Conservation (phyloP, 2,113 vertebrate species). For the Psephotus haematonotus region DNA sequence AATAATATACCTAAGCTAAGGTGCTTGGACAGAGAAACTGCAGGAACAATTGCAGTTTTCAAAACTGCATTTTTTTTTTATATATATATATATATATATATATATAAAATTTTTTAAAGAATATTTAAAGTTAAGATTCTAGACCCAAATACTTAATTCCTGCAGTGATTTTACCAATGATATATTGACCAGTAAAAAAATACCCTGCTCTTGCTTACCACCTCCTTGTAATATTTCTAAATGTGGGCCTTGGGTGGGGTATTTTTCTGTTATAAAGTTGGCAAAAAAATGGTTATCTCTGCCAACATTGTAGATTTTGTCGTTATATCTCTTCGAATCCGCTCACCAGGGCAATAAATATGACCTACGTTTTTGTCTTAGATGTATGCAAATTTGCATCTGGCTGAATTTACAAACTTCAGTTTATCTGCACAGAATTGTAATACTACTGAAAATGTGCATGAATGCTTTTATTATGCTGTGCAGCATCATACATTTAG, state of each 20-base stretch:
- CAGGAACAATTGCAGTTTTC: background rate
- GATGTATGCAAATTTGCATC: background rate
- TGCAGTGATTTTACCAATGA: background rate
- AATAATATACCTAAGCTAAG: background rate
- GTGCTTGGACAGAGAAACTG: background rate
- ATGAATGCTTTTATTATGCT: background rate
- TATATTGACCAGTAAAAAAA: background rate
- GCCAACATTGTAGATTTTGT: background rate
- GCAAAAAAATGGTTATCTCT: background rate
- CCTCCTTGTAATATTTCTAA: background rate
- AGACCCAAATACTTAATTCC: background rate
- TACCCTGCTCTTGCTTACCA: background rate
- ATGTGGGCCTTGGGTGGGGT: background rate
- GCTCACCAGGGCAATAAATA: background rate
- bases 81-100: background rate
- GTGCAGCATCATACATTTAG: background rate
- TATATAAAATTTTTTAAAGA: no score
- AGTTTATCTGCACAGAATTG: background rate
- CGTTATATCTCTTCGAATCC: background rate
- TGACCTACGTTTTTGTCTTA: background rate
- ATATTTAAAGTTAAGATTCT: background rate
- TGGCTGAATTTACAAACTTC: background rate
- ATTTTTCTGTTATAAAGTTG: background rate
- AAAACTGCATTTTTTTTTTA: background rate
- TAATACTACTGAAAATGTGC: background rate